A percentile compares a stretch with the other conserved stretches of the same genome.
These are phyloP conservation scores for Erannis defoliaria DNA, from an alignment of 2,888 invertebrate species.

Conservation along the genomic window DNA sequence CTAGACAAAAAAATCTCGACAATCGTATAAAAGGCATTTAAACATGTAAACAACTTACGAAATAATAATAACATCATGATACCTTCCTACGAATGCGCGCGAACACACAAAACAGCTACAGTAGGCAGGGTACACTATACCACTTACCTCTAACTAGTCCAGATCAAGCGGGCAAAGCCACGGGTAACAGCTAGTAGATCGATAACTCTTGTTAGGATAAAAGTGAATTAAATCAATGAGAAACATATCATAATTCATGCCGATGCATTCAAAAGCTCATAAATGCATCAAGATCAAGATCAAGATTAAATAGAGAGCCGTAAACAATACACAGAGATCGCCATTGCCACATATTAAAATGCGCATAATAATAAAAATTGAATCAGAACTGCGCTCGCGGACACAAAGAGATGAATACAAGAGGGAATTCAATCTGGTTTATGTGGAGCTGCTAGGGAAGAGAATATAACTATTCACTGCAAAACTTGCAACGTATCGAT, in stretches of 20 bases:
- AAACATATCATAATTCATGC: not conserved
- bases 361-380: slow-evolving; percentile 54
- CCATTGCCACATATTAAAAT: slow-evolving; percentile 46
- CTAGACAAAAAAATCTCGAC: too few relatives aligned
- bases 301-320: not conserved
- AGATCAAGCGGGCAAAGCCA: too few relatives aligned
- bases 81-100: too few relatives aligned
- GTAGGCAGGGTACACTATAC: too few relatives aligned
- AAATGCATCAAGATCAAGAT: slow-evolving; percentile 4
- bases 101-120: too few relatives aligned
- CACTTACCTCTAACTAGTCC: too few relatives aligned
- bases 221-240: too few relatives aligned
- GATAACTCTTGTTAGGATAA: too few relatives aligned
- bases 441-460: slow-evolving; percentile 49
- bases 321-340: not conserved
- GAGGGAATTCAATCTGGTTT: slow-evolving; percentile 59
- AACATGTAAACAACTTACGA: too few relatives aligned
- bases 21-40: too few relatives aligned
- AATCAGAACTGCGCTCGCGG: slow-evolving; percentile 52
- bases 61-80: too few relatives aligned
- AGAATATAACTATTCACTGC: not conserved
- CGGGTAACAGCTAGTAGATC: too few relatives aligned
- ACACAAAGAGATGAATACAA: slow-evolving; percentile 53
- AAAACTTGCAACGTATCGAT: not conserved
- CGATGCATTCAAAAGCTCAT: not conserved